Evolutionary conservation across 37 sponge, comb jelly and placozoan genomes (phyloP).

Genomic region (Petrosia ficiformis): DNA sequence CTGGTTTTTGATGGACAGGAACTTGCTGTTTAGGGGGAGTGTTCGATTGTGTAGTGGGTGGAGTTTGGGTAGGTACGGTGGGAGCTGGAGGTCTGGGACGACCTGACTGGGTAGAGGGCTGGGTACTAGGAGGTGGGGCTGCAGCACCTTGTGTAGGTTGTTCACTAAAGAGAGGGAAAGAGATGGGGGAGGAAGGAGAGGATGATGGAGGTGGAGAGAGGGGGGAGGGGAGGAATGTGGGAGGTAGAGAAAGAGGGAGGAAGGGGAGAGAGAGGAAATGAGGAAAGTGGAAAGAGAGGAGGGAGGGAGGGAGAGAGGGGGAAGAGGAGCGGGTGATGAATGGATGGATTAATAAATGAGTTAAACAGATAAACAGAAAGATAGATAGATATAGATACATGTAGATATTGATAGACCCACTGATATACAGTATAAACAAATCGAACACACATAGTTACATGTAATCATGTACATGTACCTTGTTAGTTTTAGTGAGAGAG

Average conservation of each 20-base stretch:
- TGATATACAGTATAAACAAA: too few species aligned
- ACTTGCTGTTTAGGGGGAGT: too few species aligned
- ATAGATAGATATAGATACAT: too few species aligned
- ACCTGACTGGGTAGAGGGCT: not conserved
- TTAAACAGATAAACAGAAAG: too few species aligned
- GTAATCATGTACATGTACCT: too few species aligned
- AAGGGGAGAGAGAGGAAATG: not conserved
- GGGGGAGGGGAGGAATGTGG: too few species aligned
- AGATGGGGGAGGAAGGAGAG: not conserved
- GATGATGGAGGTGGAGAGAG: not conserved
- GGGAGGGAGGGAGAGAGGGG: not conserved
- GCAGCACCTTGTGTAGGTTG: not conserved
- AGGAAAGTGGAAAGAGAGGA: too few species aligned
- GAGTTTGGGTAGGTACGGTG: not conserved
- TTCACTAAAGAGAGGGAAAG: too few species aligned
- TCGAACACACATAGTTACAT: too few species aligned
- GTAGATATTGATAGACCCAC: too few species aligned
- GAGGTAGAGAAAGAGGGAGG: not conserved
- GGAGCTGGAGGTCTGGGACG: conserved; percentile 3
- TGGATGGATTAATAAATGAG: too few species aligned
- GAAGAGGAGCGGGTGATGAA: not conserved
- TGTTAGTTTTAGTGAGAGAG: conserved; percentile 36
- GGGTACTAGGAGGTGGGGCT: not conserved
- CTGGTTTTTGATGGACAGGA: too few species aligned
- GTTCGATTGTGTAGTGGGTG: not conserved